These are phyloP conservation scores for Neogobius melanostomus DNA, from an alignment of 2,113 vertebrate species.

Conservation along the genomic window DNA sequence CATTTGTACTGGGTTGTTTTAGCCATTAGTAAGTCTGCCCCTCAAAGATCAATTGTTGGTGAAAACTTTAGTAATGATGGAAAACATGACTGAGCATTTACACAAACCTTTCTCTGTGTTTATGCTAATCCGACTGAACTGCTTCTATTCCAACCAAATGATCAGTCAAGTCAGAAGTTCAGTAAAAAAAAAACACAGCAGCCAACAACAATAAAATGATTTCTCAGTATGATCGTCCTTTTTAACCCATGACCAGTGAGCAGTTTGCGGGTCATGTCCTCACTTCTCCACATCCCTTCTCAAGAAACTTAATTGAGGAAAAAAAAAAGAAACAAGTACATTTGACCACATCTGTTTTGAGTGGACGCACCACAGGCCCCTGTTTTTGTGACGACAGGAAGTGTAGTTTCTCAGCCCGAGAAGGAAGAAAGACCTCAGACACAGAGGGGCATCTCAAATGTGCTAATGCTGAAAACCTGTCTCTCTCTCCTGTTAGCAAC, in stretches of 20 bases:
- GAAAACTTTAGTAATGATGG: too few species aligned
- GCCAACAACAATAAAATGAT: too few species aligned
- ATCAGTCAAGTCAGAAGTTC: too few species aligned
- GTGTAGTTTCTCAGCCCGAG: conserved; percentile 32
- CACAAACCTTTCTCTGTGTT: too few species aligned
- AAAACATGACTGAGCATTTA: too few species aligned
- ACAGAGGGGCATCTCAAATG: conserved; percentile 35
- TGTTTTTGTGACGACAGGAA: conserved; percentile 62
- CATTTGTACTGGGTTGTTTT: too few species aligned
- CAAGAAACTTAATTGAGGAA: neutral
- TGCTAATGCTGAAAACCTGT: conserved; percentile 39
- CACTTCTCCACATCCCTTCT: conserved; percentile 31
- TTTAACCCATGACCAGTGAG: neutral
- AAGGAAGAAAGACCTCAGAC: conserved; percentile 40
- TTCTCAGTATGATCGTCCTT: too few species aligned
- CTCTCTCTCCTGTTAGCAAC: neutral
- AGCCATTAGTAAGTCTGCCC: too few species aligned
- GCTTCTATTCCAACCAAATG: too few species aligned
- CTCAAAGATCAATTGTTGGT: too few species aligned
- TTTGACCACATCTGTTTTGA: conserved; percentile 62
- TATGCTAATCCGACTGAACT: too few species aligned
- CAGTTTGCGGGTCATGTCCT: conserved; percentile 25
- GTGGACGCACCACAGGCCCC: conserved; percentile 58
- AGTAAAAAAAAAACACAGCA: too few species aligned
- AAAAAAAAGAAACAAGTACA: neutral